Evolutionary conservation across 2,113 vertebrate genomes (phyloP).

Genomic region (Ptilonorhynchus violaceus): DNA sequence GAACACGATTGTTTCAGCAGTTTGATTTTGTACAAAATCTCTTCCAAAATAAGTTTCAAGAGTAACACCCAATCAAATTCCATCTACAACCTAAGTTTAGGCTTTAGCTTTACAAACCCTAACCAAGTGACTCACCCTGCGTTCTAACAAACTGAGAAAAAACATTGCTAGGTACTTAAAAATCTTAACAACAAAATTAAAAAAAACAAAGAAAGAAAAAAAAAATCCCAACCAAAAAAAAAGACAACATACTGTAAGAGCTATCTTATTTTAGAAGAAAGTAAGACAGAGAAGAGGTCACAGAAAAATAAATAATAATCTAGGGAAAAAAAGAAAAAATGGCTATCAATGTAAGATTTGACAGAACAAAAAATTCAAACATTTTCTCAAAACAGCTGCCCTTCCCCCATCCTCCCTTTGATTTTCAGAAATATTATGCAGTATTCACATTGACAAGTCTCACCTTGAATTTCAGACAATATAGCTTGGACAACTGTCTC

Average conservation of each 20-base stretch:
- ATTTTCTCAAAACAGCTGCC: not conserved
- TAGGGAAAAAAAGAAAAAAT: not conserved
- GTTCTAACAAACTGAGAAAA: not conserved
- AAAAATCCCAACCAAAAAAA: not conserved
- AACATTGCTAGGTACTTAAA: not conserved
- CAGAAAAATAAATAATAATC: not conserved
- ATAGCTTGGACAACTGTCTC: not conserved
- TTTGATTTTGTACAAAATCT: not conserved
- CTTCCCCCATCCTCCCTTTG: fast-evolving
- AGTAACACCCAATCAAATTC: not conserved
- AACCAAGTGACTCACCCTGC: not conserved
- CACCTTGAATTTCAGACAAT: not conserved
- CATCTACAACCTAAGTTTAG: not conserved
- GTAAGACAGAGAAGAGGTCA: not conserved
- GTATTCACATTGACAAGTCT: not conserved
- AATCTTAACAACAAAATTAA: not conserved
- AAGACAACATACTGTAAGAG: not conserved
- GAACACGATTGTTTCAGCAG: not conserved
- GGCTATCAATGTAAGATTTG: not conserved
- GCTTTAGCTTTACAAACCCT: not conserved
- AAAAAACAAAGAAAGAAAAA: not conserved
- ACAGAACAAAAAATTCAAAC: not conserved
- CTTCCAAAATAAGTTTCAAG: not conserved
- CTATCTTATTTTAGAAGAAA: not conserved
- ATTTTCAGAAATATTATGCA: not conserved